Base-by-base conservation (phyloP, 2,888 invertebrate species). In the Orgyia antiqua region DNA sequence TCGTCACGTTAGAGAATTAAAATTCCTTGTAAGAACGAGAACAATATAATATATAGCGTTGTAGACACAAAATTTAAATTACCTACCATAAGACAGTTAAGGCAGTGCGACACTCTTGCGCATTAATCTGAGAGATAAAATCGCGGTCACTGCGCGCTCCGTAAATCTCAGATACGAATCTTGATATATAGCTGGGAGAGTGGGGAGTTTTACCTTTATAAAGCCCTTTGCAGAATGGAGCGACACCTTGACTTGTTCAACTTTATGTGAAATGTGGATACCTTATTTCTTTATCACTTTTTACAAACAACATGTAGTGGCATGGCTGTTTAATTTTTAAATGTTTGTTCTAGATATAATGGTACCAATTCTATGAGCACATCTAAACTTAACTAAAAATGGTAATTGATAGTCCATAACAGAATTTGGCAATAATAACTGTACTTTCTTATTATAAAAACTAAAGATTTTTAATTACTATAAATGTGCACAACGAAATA, bases 71-170 rank as follows among this genome's bases (percentile, higher is more conserved):
- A 58, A 57, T 52, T 59, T 62, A 60, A 68, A 55, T 69, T 68
- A 66, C 64, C 64, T 69, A 69, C n/a, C n/a, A n/a, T n/a, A 65
- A 59, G 52, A 58, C 57, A 39, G 56, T 59, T 58, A 57, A 57
- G 41, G 57, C 57, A 51, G 58, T 61, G 60, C 60, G 58, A 59
- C 62, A 60, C 67, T 58, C 65, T 42, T 42, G 62, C 66, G 68
- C 79, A 82, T 82, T 79, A 77, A 83, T 80, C 80, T 75, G 64
- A 47, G 36, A 73, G 78, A 82, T 83, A 83, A 70, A 68, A 80
- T 80, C 82, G 58, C 56, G 63, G 63, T 49, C 57, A 57, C 57
- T 59, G 50, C 56, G 60, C 60, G 66, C 65, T 60, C 59, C 65
- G 74, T 79, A 80, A 75, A 74, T 77, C 79, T 70, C 57, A 68